Conservation (phyloP, 2,113 vertebrate species). For the Anarrhichthys ocellatus region DNA sequence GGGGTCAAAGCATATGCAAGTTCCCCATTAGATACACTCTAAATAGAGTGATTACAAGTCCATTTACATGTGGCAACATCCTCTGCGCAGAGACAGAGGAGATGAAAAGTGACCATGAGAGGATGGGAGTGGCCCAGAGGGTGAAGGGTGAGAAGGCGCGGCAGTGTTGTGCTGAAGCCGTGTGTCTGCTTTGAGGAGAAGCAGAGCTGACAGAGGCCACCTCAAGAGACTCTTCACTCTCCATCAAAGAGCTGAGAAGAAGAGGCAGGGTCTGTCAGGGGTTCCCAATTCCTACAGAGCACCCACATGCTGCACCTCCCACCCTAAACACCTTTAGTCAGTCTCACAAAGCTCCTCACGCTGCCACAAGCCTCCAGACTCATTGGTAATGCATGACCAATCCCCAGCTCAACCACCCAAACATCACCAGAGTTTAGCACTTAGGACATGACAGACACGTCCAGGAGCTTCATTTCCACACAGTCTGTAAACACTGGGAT, state of each 20-base stretch:
- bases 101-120: slow-evolving; percentile 79
- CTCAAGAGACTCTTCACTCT: slow-evolving; percentile 85
- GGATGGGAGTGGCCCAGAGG: slow-evolving; percentile 74
- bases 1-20: slow-evolving; percentile 63
- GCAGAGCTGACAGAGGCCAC: slow-evolving; percentile 85
- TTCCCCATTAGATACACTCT: slow-evolving; percentile 53
- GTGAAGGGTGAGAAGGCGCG: slow-evolving; percentile 72
- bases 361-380: slow-evolving; percentile 79
- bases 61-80: slow-evolving; percentile 66
- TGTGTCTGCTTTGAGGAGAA: slow-evolving; percentile 82
- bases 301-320: slow-evolving; percentile 79
- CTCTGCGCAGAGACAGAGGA: slow-evolving; percentile 53
- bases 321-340: slow-evolving; percentile 82
- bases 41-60: slow-evolving; percentile 68
- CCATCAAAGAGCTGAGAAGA: slow-evolving; percentile 84
- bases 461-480: slow-evolving; percentile 72
- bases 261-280: slow-evolving; percentile 85
- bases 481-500: slow-evolving; percentile 62
- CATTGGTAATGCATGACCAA: slow-evolving; percentile 84
- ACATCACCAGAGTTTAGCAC: slow-evolving; percentile 81
- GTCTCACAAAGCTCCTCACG: slow-evolving; percentile 67
- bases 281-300: slow-evolving; percentile 78
- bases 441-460: slow-evolving; percentile 78
- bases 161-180: slow-evolving; percentile 66
- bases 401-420: slow-evolving; percentile 75